These are phyloP conservation scores for Harpagifer antarcticus DNA, from an alignment of 2,797 vertebrate genomes.

Conservation along the genomic window DNA sequence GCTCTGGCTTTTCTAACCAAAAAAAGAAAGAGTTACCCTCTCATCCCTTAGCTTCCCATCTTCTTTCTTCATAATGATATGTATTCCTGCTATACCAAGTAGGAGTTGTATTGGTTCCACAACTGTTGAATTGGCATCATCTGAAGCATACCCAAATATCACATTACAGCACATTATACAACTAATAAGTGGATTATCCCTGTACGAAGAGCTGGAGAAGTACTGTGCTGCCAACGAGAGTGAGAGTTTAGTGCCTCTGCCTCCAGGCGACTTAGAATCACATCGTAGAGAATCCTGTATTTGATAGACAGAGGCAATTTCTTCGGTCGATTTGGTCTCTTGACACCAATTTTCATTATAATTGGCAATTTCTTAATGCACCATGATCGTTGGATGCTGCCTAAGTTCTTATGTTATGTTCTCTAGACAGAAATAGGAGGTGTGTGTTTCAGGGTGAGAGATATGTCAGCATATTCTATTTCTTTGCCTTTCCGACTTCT, in stretches of 20 bases:
- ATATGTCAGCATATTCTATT: conserved; percentile 54
- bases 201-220: background rate
- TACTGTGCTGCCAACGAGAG: background rate
- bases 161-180: background rate
- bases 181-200: background rate
- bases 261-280: background rate
- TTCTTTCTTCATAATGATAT: background rate
- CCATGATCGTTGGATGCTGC: conserved; percentile 22
- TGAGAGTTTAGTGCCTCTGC: background rate
- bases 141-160: background rate
- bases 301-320: conserved; percentile 26
- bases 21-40: background rate
- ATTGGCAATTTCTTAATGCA: conserved; percentile 41
- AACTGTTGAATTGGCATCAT: background rate
- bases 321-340: conserved; percentile 19
- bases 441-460: conserved; percentile 1
- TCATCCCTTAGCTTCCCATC: background rate
- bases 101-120: background rate
- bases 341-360: conserved; percentile 38
- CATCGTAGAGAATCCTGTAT: background rate
- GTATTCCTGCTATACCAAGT: background rate
- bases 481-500: conserved; percentile 31
- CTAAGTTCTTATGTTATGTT: conserved; percentile 3
- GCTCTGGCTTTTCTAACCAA: too few relatives aligned
- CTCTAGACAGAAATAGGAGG: conserved; percentile 11